Evolutionary conservation across 2,797 vertebrate species (phyloP).

Genomic region (Neosilurus hyrtlii): DNA sequence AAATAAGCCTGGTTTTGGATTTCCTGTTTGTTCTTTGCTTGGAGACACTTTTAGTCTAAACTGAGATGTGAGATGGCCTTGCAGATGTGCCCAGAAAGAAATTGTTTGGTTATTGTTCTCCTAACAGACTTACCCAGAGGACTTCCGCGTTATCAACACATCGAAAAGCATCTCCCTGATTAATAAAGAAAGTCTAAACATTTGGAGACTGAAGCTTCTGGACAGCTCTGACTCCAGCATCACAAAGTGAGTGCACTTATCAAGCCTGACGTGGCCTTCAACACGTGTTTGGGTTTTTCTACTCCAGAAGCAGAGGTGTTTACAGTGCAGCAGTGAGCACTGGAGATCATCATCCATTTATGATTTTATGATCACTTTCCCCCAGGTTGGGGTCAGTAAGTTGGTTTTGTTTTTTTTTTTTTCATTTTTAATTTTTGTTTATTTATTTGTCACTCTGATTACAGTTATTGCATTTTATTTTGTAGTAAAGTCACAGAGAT

Average conservation of each 20-base stretch:
- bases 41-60: constrained; percentile 18
- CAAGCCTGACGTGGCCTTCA: neutral
- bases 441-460: no score
- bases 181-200: constrained; percentile 86
- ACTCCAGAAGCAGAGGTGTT: neutral
- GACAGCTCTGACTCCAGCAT: constrained; percentile 83
- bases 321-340: neutral
- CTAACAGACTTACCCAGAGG: constrained; percentile 82
- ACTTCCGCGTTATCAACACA: constrained; percentile 87
- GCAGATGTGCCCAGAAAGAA: neutral
- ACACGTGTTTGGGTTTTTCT: neutral
- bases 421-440: constrained; percentile 48
- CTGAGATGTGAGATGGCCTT: neutral
- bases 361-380: neutral
- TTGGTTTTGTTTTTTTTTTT: neutral
- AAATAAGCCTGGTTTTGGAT: neutral
- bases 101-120: constrained; percentile 33
- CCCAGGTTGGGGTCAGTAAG: neutral
- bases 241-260: constrained; percentile 80
- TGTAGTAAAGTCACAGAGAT: neutral
- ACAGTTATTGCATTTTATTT: no score
- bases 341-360: neutral
- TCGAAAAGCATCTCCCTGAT: constrained; percentile 83
- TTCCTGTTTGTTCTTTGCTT: constrained; percentile 24
- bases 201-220: constrained; percentile 88